Evolutionary conservation across 2,113 vertebrate genomes (phyloP), one percentile per base, ranked within the genome.

Genomic region (Myxocyprinus asiaticus): DNA sequence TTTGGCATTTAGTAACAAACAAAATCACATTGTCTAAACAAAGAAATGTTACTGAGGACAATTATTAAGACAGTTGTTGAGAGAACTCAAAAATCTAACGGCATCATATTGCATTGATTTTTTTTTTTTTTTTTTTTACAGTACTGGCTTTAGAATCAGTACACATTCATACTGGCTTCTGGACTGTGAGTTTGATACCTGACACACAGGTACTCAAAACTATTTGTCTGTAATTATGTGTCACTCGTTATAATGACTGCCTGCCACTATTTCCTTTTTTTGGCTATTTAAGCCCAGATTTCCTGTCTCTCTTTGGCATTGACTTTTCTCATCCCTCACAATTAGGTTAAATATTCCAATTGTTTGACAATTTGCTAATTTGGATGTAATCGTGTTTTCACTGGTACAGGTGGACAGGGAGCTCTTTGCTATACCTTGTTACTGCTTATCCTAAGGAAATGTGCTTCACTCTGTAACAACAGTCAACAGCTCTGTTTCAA

Each of bases 361-460:
- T 58, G 1, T n/a, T 55, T 55, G 11, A 56, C 53, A 56, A 12
- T 33, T 33, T 33, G 22, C 22, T 33, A 33, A 33, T 33, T 44
- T 10, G 53, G 8, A 5, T 9, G n/a, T 10, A 59, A 45, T 59
- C 10, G 22, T 77, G 44, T 67, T 77, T 77, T 44, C 6, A 0
- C 14, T 22, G 33, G 43, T 33, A 71, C 56, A 43, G 44, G 33
- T n/a, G 33, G 17, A 17, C 12, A 44, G 5, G 4, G 12, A 14
- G 67, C 22, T 63, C 7, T 53, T 10, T 59, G 77, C 11, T 69
- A 43, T 63, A 70, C 76, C 17, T 68, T 45, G 10, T 0, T 15
- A 6, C 50, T 33, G 14, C 69, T 59, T 71, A 55, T 71, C 9
- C 14, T 22, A 43, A 78, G 58, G 67, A 70, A 79, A 55, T 53